Evolutionary conservation across 2,113 vertebrate species (phyloP).

Genomic region (Chloropsis cyanopogon): DNA sequence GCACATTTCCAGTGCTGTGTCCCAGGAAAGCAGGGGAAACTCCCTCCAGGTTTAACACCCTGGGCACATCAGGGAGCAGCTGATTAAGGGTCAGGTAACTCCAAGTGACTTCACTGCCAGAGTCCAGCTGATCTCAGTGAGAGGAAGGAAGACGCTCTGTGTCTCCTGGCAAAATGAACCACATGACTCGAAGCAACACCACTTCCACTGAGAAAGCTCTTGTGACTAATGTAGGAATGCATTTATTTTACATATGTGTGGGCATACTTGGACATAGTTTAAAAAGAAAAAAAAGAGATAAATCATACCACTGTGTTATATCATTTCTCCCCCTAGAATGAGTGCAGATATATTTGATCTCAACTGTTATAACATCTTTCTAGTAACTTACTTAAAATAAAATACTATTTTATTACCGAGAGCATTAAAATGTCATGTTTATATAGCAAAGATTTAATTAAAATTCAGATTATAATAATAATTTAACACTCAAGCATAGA

Average conservation of each 20-base stretch:
- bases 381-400: slow-evolving; percentile 22
- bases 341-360: not conserved
- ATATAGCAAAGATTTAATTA: slow-evolving; percentile 31
- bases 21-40: not conserved
- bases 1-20: too few relatives aligned
- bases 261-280: not conserved
- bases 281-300: not conserved
- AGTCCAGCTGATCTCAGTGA: not conserved
- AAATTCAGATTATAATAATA: slow-evolving; percentile 16
- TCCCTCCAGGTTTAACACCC: not conserved
- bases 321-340: not conserved
- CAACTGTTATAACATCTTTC: not conserved
- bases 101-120: not conserved
- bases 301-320: not conserved
- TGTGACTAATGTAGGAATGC: not conserved
- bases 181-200: not conserved
- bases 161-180: not conserved
- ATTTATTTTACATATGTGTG: not conserved
- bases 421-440: slow-evolving; percentile 37
- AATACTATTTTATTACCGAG: not conserved
- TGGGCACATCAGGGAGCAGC: not conserved
- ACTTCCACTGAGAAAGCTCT: not conserved
- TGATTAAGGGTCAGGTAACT: not conserved
- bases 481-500: not conserved
- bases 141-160: not conserved